Evolutionary conservation across 2,888 invertebrate species (phyloP), one percentile per base, ranked within the genome.

Genomic region (Trichacis sp.): DNA sequence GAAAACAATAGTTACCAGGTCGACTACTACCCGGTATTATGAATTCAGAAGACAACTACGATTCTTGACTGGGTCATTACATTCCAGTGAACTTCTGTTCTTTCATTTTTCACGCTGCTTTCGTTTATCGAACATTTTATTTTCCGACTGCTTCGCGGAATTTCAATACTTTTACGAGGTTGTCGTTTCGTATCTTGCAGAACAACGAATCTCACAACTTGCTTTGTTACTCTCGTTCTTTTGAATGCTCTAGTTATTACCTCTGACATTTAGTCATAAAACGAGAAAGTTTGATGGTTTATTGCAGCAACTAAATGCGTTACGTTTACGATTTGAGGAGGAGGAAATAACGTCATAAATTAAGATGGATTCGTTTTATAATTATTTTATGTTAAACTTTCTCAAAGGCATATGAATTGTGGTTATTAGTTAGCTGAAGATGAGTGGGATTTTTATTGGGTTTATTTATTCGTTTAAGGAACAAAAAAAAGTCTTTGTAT

Each of bases 21-120:
- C 46, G 24, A 43, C 50, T 48, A 50, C 54, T 55, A 50, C 49
- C 45, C 24, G 18, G 43, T 49, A 55, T 61, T 61, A 53, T 42
- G 18, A 61, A 61, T 51, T 50, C 55, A 20, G 46, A 8, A 38
- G 38, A 47, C 50, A 46, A 61, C 46, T 15, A 8, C 8, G 29
- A 48, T 12, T 12, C 33, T 20, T 15, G 29, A 3, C 15, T 24
- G 14, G 29, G 15, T 12, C 14, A 47, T 47, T 47, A 33, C 14
- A 33, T 33, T 33, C 30, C 48, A 48, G 11, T n/a, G 11, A 6
- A 18, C 33, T 48, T 18, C 18, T 33, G 33, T 48, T 48, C 48
- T 18, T 33, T 40, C 15, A 15, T 40, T 14, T 40, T 40, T 15
- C 12, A 40, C 14, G 40, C 40, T 3, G 9, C 40, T 40, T 40